These are phyloP conservation scores for Prosopocoilus inquinatus DNA, from an alignment of 2,888 invertebrate genomes.

Conservation along the genomic window DNA sequence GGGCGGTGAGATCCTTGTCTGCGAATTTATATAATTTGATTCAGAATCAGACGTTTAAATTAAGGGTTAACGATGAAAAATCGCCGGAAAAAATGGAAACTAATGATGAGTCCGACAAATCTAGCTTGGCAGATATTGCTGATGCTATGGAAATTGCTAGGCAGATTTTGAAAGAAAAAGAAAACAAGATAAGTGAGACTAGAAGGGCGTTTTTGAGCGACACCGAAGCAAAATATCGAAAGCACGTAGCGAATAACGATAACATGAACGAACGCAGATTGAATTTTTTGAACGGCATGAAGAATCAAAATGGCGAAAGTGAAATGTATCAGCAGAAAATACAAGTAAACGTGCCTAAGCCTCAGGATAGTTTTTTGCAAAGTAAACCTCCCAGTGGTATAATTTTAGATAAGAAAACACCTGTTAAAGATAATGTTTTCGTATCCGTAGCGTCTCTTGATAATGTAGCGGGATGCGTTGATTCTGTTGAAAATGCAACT, in stretches of 20 bases:
- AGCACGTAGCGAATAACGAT: constrained; percentile 12
- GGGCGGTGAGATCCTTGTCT: constrained; percentile 78
- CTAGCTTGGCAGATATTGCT: constrained; percentile 48
- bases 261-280: constrained; percentile 26
- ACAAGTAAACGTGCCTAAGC: constrained; percentile 25
- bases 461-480: too few species aligned
- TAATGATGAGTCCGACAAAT: constrained; percentile 33
- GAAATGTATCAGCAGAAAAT: constrained; percentile 28
- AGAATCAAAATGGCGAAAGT: constrained; percentile 24
- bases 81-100: constrained; percentile 22
- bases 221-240: constrained; percentile 39
- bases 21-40: constrained; percentile 81
- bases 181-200: constrained; percentile 42
- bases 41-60: constrained; percentile 54
- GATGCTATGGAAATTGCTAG: constrained; percentile 52
- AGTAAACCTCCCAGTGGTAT: constrained; percentile 40
- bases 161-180: constrained; percentile 48
- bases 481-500: too few species aligned
- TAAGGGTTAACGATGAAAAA: neutral
- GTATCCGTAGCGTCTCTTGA: too few species aligned
- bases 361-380: constrained; percentile 32
- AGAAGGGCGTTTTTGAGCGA: constrained; percentile 48
- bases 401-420: constrained; percentile 35
- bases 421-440: constrained; percentile 24
- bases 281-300: constrained; percentile 44